Base-by-base conservation (phyloP, 2,113 vertebrate species). In the Tautogolabrus adspersus region DNA sequence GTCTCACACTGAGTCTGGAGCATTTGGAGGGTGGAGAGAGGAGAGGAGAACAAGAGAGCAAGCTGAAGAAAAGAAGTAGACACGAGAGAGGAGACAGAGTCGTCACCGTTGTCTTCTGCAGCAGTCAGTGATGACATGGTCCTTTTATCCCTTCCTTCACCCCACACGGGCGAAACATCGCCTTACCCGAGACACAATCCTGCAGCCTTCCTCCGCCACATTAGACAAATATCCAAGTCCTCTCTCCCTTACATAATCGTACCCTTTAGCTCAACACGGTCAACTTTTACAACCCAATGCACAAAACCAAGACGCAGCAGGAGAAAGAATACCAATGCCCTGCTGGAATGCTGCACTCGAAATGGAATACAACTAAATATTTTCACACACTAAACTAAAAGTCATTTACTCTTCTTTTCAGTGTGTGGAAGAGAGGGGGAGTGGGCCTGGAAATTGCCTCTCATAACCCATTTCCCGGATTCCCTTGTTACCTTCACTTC, bases 401-500 rank as follows among this genome's bases (percentile, higher is more conserved):
- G 63, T 78, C 15, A 60, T 79, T 88, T 85, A 74, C 63, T 81
- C 63, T 49, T 60, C 73, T 61, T 72, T 54, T 72, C 0, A 1
- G 73, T 60, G 73, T 47, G n/a, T 9, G 55, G 56, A 60, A 60
- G 30, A 71, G 30, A 38, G 68, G 42, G 38, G 42, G 47, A 79
- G 87, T 66, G 56, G 84, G 84, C 72, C 67, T 70, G 67, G 66
- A 88, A 83, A 88, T 82, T 82, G 68, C 81, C 58, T 87, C 70
- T 86, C 65, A 70, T 87, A 89, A 87, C 81, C 83, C 61, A 86
- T 85, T 88, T 88, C 77, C 67, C 56, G 57, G 57, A 87, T 88
- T 88, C 88, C 88, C 89, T 81, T 75, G 77, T 87, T 86, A 71
- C 68, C 74, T 38, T 77, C 83, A 87, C 72, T 87, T 88, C 73